Base-by-base conservation (phyloP, 2,113 vertebrate species). In the Poeciliopsis prolifica region DNA sequence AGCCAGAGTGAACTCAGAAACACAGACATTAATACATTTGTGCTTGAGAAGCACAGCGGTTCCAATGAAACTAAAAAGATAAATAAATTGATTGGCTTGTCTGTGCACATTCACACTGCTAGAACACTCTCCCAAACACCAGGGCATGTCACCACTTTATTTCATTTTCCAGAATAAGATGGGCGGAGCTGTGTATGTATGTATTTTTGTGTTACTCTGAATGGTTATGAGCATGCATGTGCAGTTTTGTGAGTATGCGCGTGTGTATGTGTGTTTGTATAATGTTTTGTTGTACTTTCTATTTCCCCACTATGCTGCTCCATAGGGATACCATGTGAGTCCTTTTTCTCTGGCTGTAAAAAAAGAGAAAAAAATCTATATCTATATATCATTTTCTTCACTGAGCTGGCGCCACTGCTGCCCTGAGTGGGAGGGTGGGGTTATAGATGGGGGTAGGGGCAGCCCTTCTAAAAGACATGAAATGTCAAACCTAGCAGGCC, bases 291-390 rank as follows among this genome's bases (percentile, higher is more conserved):
- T 95, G 91, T 93, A 90, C 92, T 95, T 93, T 95, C 92, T 96
- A 94, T 96, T 95, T 96, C 94, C 95, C 95, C 95, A 94, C 94
- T 95, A 95, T 92, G 93, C 95, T 92, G 95, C 96, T 95, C 92
- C 87, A 83, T 95, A 97, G 96, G 96, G 96, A 96, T 94, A 94
- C 95, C 96, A 96, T 96, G 96, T 97, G 96, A 97, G 97, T 97
- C 91, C 93, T 91, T 88, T 80, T 86, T 94, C 92, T 93, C 85
- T 91, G 91, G 95, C 92, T 77, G 85, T 93, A 93, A 88, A 88
- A 90, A 28, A 19, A 61, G 72, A 87, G 69, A 79, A 48, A 75
- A 88, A 69, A 79, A 54, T 75, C 88, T 89, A 35, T 8, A 37
- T 12, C 35, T 12, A 37, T 84, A 79, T 85, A 80, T 84, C 87